Base-by-base conservation (phyloP, 2,888 invertebrate species). In the Malthinus flaveolus region DNA sequence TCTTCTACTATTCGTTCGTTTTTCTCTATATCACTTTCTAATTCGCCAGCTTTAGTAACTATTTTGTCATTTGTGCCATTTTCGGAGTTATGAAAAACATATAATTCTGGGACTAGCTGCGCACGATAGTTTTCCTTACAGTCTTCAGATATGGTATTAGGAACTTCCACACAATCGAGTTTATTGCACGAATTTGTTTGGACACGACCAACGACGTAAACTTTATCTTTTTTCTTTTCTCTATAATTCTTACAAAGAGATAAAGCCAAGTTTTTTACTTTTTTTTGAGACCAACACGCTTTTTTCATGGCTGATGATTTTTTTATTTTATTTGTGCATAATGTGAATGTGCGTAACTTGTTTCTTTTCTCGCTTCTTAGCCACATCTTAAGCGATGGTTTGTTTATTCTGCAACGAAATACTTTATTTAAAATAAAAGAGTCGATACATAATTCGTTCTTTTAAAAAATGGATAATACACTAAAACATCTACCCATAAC, bases 351-450 rank as follows among this genome's bases (percentile, higher is more conserved):
- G 56, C 70, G 75, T 78, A 83, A 80, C 67, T 83, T 82, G 79
- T 83, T 84, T 73, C 84, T 82, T 73, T 85, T 85, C 70, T 86
- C 85, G 77, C 87, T 87, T 77, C 87, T 83, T 75, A 87, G 79
- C 84, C 87, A 87, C 87, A 87, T 87, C 58, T 65, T 74, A 11
- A 32, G 31, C 7, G 32, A 32, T 3, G 23, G 23, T 23, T 23
- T 23, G 23, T 23, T 23, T 49, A 15, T 36, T 31, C 15, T 32
- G 36, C n/a, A 15, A 49, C 12, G 35, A 23, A 49, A 33, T 23
- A 49, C 7, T 23, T 44, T 44, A 7, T 39, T 4, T 39, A 12
- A 7, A 10, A n/a, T n/a, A n/a, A n/a, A n/a, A n/a, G n/a, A n/a
- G n/a, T n/a, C n/a, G n/a, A n/a, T n/a, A n/a, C n/a, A n/a, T n/a